These are phyloP conservation scores for Epistrophe grossulariae DNA, from an alignment of 2,888 invertebrate species.

Conservation along the genomic window DNA sequence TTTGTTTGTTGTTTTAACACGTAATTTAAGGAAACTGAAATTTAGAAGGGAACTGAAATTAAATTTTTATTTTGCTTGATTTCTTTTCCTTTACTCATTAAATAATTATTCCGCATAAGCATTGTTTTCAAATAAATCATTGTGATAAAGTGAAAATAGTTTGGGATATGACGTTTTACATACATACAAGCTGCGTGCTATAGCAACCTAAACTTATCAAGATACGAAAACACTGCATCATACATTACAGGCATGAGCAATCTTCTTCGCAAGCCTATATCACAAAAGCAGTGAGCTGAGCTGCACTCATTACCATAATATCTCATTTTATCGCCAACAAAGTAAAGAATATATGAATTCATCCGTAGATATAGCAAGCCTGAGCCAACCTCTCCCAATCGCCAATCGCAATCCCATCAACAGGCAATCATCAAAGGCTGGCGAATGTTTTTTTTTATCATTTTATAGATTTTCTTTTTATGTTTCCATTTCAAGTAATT, in stretches of 20 bases:
- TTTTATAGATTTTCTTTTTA: conserved; percentile 28
- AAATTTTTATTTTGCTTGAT: background rate
- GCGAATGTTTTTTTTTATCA: conserved; percentile 27
- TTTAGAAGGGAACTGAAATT: background rate
- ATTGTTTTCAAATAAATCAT: background rate
- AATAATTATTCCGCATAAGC: background rate
- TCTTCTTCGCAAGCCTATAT: background rate
- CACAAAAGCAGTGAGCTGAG: conserved; percentile 33
- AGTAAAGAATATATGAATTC: conserved; percentile 39
- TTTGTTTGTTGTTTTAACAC: too few relatives aligned
- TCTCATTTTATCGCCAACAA: conserved; percentile 54
- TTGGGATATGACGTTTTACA: conserved; percentile 17
- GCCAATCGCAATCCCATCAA: conserved; percentile 21
- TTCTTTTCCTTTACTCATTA: background rate
- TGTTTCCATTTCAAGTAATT: conserved; percentile 58
- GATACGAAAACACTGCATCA: background rate
- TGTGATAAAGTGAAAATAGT: conserved; percentile 8
- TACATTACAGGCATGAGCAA: conserved; percentile 8
- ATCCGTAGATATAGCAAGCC: background rate
- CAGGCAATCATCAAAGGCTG: conserved; percentile 26
- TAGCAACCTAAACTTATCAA: background rate
- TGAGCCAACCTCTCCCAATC: conserved; percentile 23
- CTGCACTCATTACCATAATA: conserved; percentile 66
- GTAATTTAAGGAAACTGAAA: too few relatives aligned
- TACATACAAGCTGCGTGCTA: background rate